A percentile compares a stretch with the other conserved stretches of the same genome.
Conservation (phyloP, 2,888 invertebrate species). For the Neoitamus cyanurus region DNA sequence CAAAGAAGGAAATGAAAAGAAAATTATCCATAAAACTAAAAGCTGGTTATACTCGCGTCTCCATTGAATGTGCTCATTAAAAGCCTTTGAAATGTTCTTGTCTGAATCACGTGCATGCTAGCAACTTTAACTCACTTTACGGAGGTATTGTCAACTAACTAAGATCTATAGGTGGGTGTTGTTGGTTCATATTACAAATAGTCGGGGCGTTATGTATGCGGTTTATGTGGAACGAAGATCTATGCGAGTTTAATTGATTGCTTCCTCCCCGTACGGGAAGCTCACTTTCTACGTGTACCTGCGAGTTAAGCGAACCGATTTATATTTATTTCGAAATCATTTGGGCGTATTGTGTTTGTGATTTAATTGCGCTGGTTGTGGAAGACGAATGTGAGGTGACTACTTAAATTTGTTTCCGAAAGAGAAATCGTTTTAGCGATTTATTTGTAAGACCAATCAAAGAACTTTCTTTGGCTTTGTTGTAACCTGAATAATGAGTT, state of each 20-base stretch:
- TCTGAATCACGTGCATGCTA: constrained; percentile 53
- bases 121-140: constrained; percentile 51
- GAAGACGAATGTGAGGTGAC: neutral
- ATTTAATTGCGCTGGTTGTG: neutral
- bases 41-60: constrained; percentile 9
- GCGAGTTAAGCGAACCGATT: neutral
- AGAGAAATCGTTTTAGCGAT: neutral
- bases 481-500: no score
- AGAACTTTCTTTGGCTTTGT: no score
- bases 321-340: neutral
- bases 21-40: constrained; percentile 9
- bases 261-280: neutral
- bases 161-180: constrained; percentile 12
- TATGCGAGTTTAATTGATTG: constrained; percentile 33
- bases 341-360: neutral
- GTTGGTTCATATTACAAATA: constrained; percentile 42
- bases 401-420: neutral
- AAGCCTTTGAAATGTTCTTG: constrained; percentile 22
- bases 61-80: constrained; percentile 29
- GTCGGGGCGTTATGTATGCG: neutral
- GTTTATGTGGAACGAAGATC: neutral
- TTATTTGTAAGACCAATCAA: no score
- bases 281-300: neutral
- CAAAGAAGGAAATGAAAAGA: neutral
- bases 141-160: constrained; percentile 25